phyloP scores from a whole-genome alignment of 2,113 vertebrate genomes.

The Carlito syrichta region DNA sequence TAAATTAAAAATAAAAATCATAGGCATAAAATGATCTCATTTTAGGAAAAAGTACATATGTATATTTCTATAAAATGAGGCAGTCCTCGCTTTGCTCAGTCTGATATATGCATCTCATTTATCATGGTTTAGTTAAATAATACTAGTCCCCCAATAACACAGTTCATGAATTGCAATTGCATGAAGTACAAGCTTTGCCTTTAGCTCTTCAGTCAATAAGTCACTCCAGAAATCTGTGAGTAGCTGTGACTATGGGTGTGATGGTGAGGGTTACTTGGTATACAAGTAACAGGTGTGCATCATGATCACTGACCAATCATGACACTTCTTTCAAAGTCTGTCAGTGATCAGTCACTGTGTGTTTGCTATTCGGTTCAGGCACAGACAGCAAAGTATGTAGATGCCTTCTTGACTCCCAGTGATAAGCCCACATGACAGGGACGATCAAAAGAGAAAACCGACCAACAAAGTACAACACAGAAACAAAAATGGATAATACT shows the following conservation, averaged over 20 bases:
- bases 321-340: neutral
- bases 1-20: conserved; percentile 22
- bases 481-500: neutral
- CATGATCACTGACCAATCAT: neutral
- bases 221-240: neutral
- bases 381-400: neutral
- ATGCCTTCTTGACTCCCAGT: neutral
- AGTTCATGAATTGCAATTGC: neutral
- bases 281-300: neutral
- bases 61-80: neutral
- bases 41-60: neutral
- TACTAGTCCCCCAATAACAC: neutral
- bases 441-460: neutral
- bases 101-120: neutral
- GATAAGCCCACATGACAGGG: neutral
- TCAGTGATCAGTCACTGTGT: neutral
- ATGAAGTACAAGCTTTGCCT: neutral
- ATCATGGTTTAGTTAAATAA: neutral
- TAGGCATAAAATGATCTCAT: neutral
- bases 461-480: neutral
- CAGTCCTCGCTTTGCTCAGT: neutral
- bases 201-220: neutral
- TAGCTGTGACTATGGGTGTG: too few relatives aligned
- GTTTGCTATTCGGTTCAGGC: neutral
- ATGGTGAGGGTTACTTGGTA: too few relatives aligned